Evolutionary conservation across 2,888 invertebrate genomes (phyloP), one percentile per base, ranked within the genome.

Genomic region (Hydroisotoma schaefferi): DNA sequence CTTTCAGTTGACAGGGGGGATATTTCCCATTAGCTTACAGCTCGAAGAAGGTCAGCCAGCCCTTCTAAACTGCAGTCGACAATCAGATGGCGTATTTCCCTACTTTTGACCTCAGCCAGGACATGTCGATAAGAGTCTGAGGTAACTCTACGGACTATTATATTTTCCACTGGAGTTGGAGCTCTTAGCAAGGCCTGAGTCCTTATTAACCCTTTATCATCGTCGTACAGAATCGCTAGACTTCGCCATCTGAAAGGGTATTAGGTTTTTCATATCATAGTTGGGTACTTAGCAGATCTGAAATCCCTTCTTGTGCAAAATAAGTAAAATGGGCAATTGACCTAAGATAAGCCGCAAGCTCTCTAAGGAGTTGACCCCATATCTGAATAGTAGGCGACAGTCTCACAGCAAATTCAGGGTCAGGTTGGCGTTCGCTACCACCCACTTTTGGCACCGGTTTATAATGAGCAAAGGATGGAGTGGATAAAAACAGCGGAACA

Each of bases 181-280:
- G 76, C 75, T 61, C 76, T 76, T 18, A 80, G 73, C 25, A 81
- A 73, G 47, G 79, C 78, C 68, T 80, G 80, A 26, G 80, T 74
- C 57, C 78, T 76, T 52, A 79, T 75, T 22, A 80, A 73, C 22
- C 80, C 81, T 78, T 55, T 66, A 10, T 63, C 66, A 57, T 70
- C 66, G 46, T 70, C 70, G 44, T 72, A 72, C 25, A 72, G 54
- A 10, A 72, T 55, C 1, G 72, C 70, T 37, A 69, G 58, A 25
- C 59, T 55, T 15, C 49, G 54, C 43, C 40, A 40, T 40, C 40
- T n/a, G n/a, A n/a, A n/a, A n/a, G n/a, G n/a, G n/a, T n/a, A n/a
- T n/a, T n/a, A n/a, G n/a, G n/a, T n/a, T n/a, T n/a, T n/a, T n/a
- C n/a, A n/a, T n/a, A n/a, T n/a, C n/a, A n/a, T n/a, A n/a, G n/a